Evolutionary conservation across 2,113 vertebrate genomes (phyloP).

Genomic region (Sinocyclocheilus anshuiensis): DNA sequence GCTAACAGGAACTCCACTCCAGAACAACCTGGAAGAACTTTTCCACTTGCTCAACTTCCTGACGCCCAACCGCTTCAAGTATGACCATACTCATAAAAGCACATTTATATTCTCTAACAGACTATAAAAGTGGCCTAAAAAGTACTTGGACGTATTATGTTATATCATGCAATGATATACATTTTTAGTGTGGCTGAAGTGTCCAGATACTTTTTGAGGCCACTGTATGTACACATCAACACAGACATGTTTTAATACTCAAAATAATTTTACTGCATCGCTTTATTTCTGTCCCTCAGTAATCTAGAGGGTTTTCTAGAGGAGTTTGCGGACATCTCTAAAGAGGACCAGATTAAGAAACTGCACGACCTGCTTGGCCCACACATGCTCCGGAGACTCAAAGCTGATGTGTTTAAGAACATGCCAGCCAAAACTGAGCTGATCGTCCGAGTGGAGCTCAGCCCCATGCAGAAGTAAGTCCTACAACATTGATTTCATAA

Average conservation of each 20-base stretch:
- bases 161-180: too few relatives aligned
- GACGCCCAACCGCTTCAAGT: too few relatives aligned
- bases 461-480: slow-evolving; percentile 93
- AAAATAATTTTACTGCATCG: not conserved
- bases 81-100: too few relatives aligned
- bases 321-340: slow-evolving; percentile 96
- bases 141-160: too few relatives aligned
- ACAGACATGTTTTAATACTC: not conserved
- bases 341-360: slow-evolving; percentile 98
- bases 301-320: slow-evolving; percentile 95
- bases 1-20: too few relatives aligned
- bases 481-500: too few relatives aligned
- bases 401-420: slow-evolving; percentile 97
- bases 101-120: too few relatives aligned
- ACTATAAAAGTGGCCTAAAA: too few relatives aligned
- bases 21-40: too few relatives aligned
- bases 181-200: not conserved
- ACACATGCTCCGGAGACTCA: slow-evolving; percentile 92
- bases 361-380: slow-evolving; percentile 92
- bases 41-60: too few relatives aligned
- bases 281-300: slow-evolving; percentile 65
- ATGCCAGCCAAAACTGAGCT: slow-evolving; percentile 96
- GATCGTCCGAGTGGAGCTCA: slow-evolving; percentile 93
- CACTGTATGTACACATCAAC: not conserved
- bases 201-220: not conserved